Percentiles rank a stretch among this genome's conserved stretches.
Evolutionary conservation across 1,140 invertebrate genomes (phyloP).

Genomic region (Delia radicum): DNA sequence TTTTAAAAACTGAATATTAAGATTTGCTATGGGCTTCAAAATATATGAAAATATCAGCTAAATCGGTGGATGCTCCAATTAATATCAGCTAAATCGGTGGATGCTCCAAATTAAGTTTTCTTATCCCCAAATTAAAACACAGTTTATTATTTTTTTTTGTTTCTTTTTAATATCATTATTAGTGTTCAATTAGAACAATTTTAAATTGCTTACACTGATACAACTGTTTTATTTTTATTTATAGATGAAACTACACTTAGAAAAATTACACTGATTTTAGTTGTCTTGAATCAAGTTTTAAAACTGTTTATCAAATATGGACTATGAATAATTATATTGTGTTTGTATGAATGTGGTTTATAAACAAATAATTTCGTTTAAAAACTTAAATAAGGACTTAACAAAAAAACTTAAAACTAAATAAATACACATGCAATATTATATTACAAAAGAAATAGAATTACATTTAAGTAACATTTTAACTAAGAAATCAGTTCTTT

Average conservation of each 20-base stretch:
- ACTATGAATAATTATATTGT: neutral
- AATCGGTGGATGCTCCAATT: too few relatives aligned
- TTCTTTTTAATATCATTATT: neutral
- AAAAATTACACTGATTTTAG: slow-evolving; percentile 10
- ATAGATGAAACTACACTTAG: slow-evolving; percentile 19
- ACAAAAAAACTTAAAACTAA: neutral
- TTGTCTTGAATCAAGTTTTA: neutral
- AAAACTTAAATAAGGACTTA: neutral
- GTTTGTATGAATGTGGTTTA: neutral
- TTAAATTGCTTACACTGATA: neutral
- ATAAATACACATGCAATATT: neutral
- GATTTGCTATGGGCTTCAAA: too few relatives aligned
- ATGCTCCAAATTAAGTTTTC: too few relatives aligned
- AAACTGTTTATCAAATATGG: neutral
- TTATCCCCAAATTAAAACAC: too few relatives aligned
- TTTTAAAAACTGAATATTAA: too few relatives aligned
- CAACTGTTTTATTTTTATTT: neutral
- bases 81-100: too few relatives aligned
- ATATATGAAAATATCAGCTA: too few relatives aligned
- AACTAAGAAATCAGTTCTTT: slow-evolving; percentile 17
- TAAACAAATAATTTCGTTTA: neutral
- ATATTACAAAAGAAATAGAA: neutral
- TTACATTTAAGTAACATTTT: neutral
- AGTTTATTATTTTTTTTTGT: neutral
- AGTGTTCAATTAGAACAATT: neutral